A percentile compares a stretch with the other conserved stretches of the same genome.
Evolutionary conservation across 2,888 invertebrate genomes (phyloP).

Genomic region (Cerastis rubricosa): DNA sequence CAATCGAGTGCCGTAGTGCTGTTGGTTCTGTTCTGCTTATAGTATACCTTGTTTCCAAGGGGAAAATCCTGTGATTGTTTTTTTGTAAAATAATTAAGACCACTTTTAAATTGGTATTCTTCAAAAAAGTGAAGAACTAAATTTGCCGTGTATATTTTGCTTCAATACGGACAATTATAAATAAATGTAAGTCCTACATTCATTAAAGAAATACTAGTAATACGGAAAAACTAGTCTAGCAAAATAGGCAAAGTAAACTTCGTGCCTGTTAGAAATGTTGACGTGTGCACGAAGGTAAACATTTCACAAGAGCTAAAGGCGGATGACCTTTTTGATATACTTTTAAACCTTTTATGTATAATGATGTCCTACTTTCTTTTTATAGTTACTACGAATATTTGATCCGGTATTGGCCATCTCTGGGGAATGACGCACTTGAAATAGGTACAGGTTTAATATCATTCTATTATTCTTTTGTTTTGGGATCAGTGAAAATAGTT

Average conservation of each 20-base stretch:
- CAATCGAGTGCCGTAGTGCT: too few relatives aligned
- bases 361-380: constrained; percentile 27
- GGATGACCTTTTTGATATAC: constrained; percentile 66
- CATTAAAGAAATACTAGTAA: constrained; percentile 51
- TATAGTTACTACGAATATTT: constrained; percentile 33
- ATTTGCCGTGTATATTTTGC: too few relatives aligned
- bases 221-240: constrained; percentile 58
- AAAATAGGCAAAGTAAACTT: constrained; percentile 59
- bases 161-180: constrained; percentile 43
- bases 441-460: constrained; percentile 33
- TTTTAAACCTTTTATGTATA: constrained; percentile 16
- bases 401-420: constrained; percentile 14
- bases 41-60: too few relatives aligned
- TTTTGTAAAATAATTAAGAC: too few relatives aligned
- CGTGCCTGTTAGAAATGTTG: constrained; percentile 52
- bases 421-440: constrained; percentile 8
- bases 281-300: constrained; percentile 68
- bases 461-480: constrained; percentile 32
- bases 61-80: too few relatives aligned
- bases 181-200: constrained; percentile 41
- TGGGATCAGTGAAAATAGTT: not conserved
- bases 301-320: constrained; percentile 64
- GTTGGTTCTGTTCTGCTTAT: too few relatives aligned
- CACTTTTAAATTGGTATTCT: too few relatives aligned
- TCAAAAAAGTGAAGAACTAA: too few relatives aligned